These are phyloP conservation scores for Lasaia peninsularis DNA, from an alignment of 1,140 invertebrate genomes.

Conservation along the genomic window DNA sequence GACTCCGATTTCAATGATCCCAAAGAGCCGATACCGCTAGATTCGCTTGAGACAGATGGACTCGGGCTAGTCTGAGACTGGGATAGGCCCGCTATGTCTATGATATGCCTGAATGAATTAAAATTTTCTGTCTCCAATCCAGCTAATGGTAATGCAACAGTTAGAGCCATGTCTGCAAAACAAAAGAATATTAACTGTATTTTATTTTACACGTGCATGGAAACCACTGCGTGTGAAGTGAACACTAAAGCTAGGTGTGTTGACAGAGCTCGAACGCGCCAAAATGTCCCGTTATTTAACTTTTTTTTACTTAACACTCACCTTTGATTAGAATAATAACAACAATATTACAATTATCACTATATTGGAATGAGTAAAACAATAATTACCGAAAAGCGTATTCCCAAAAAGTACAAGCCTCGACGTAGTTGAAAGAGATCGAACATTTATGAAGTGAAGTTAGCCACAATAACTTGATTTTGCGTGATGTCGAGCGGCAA, in stretches of 20 bases:
- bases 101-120: constrained; percentile 72
- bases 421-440: constrained; percentile 71
- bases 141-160: constrained; percentile 70
- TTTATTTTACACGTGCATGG: constrained; percentile 68
- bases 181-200: constrained; percentile 49
- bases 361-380: constrained; percentile 49
- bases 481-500: constrained; percentile 66
- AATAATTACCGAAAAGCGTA: constrained; percentile 73
- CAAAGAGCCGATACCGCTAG: constrained; percentile 74
- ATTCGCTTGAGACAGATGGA: constrained; percentile 72
- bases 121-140: constrained; percentile 73
- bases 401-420: constrained; percentile 69
- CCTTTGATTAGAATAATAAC: constrained; percentile 37
- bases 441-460: constrained; percentile 74
- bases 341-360: constrained; percentile 34
- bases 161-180: constrained; percentile 75
- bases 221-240: constrained; percentile 47
- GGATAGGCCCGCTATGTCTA: constrained; percentile 71
- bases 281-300: constrained; percentile 42
- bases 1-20: constrained; percentile 75
- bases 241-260: constrained; percentile 57
- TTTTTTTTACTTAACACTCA: constrained; percentile 30
- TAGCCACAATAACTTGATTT: constrained; percentile 51
- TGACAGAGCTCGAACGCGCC: constrained; percentile 71
- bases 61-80: constrained; percentile 72